Base-by-base conservation (phyloP, 2,888 invertebrate genomes). In the Eurytoma californica region DNA sequence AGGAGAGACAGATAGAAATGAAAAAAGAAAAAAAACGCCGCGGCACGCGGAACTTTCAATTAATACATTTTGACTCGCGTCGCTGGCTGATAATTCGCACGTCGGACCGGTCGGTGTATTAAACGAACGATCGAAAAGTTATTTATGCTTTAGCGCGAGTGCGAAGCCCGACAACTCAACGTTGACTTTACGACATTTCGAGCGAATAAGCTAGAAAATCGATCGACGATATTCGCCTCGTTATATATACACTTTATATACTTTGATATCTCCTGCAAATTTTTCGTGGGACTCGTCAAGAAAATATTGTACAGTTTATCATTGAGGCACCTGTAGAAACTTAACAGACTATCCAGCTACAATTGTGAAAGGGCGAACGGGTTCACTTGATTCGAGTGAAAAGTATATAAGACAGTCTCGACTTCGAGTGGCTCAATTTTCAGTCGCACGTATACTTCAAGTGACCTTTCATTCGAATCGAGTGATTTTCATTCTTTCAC, bases 161-260 rank as follows among this genome's bases (percentile, higher is more conserved):
- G n/a, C 49, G 30, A 12, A 49, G n/a, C 53, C 58, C 47, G 49
- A 55, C 51, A 68, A 68, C 51, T 51, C 30, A n/a, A n/a, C 51
- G 51, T 49, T 49, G 16, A 49, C 68, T 68, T 24, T 68, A 55
- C 53, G 30, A 53, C 39, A 55, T 68, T 68, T 53, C 57, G 68
- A 18, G 55, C 18, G 39, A 68, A 28, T 68, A 18, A 14, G 47
- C 49, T 16, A 24, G 39, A 47, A 69, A 39, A 49, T 67, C 67
- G 67, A 53, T 30, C n/a, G n/a, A n/a, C n/a, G n/a, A n/a, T n/a
- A n/a, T n/a, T n/a, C 67, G 67, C 67, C 7, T 66, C n/a, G 30
- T n/a, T n/a, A n/a, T n/a, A n/a, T n/a, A n/a, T n/a, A n/a, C n/a
- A n/a, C n/a, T n/a, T n/a, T n/a, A n/a, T n/a, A n/a, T n/a, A n/a